Base-by-base conservation (phyloP, 2,888 invertebrate species). In the Hemithea aestivaria region DNA sequence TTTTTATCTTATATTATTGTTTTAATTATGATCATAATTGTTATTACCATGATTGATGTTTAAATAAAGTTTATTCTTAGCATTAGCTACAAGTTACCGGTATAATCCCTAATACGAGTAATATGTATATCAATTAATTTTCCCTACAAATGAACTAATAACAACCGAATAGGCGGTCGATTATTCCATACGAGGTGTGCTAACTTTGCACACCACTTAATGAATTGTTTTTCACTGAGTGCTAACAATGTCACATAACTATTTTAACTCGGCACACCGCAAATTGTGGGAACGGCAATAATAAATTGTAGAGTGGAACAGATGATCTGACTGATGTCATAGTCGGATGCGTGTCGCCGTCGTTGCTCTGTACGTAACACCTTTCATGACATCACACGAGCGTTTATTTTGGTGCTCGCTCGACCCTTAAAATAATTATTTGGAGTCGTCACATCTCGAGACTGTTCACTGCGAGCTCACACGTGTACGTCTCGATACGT, bases 251-350 rank as follows among this genome's bases (percentile, higher is more conserved):
- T 5, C 16, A n/a, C n/a, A 16, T 16, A 16, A 16, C 16, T 4
- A 16, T 4, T 16, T 16, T 16, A 5, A 4, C 3, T 16, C 16
- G 16, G 40, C 58, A 56, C 61, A 54, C 57, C 61, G 61, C 56
- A 59, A 61, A 56, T 60, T 58, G 60, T 70, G 64, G 63, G 61
- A 73, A 67, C 62, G 63, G 62, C 53, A 56, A 61, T 66, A 67
- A 74, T 75, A 76, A 42, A 73, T 73, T 73, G 60, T 69, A 57
- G 62, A 53, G 52, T 55, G 51, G 62, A 73, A 65, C 73, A 72
- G 67, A 77, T 71, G 73, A 73, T 70, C 62, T 54, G 66, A 69
- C 79, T 84, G 82, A 84, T 84, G 84, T 83, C 84, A 83, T 80
- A 77, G 67, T 61, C 67, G 53, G 62, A 70, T 73, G 72, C 74